A percentile compares a stretch with the other conserved stretches of the same genome.
Conservation (phyloP, 2,888 invertebrate genomes). For the Punctoribates punctum region DNA sequence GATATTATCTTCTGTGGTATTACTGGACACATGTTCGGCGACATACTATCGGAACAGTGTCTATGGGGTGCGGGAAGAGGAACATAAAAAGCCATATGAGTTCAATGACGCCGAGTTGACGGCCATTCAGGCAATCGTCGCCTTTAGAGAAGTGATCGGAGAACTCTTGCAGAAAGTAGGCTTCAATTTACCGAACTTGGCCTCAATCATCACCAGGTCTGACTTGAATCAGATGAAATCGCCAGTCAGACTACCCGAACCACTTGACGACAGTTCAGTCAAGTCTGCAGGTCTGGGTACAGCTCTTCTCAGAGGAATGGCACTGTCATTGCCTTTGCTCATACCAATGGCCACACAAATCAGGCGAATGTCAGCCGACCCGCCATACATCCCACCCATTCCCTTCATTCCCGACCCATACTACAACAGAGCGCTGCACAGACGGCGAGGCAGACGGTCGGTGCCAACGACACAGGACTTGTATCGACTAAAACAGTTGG, state of each 20-base stretch:
- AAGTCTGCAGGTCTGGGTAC: slow-evolving; percentile 1
- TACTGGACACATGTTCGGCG: neutral
- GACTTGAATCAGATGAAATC: slow-evolving; percentile 1
- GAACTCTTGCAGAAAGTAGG: slow-evolving; percentile 37
- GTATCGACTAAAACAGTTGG: slow-evolving; percentile 18
- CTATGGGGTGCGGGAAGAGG: neutral
- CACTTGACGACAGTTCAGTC: neutral
- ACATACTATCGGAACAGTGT: neutral
- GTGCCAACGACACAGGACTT: neutral
- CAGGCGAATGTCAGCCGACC: slow-evolving; percentile 37
- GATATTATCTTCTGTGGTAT: neutral
- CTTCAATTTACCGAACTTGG: slow-evolving; percentile 31
- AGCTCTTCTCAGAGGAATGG: slow-evolving; percentile 30
- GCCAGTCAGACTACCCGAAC: neutral
- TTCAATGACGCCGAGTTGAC: slow-evolving; percentile 39
- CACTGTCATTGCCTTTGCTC: slow-evolving; percentile 32
- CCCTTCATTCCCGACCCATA: slow-evolving; percentile 36
- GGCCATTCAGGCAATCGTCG: slow-evolving; percentile 39
- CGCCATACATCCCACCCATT: slow-evolving; percentile 26
- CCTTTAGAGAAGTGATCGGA: slow-evolving; percentile 40
- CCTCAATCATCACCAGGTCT: slow-evolving; percentile 37
- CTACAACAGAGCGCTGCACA: slow-evolving; percentile 37
- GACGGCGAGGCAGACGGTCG: slow-evolving; percentile 37
- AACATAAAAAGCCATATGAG: slow-evolving; percentile 35
- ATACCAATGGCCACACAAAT: slow-evolving; percentile 41